These are phyloP conservation scores for Aulostomus chinensis DNA, from an alignment of 2,797 vertebrate genomes.

Conservation along the genomic window DNA sequence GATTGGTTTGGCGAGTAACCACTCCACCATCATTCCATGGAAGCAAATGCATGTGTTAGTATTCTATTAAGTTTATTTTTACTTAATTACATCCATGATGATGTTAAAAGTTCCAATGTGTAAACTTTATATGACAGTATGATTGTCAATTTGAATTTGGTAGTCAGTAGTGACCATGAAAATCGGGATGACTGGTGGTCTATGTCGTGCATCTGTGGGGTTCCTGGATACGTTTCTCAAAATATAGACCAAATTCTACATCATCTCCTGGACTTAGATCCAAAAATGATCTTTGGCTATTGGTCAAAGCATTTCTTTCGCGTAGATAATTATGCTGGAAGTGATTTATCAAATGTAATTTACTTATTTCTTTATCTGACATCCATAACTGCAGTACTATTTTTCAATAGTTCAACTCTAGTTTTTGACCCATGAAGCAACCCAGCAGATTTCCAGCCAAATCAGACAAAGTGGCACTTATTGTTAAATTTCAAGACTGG, in stretches of 20 bases:
- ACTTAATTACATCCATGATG: too few species aligned
- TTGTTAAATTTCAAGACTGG: slow-evolving; percentile 1
- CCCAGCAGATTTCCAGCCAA: slow-evolving; percentile 18
- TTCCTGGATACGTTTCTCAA: slow-evolving; percentile 9
- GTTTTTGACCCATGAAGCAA: slow-evolving; percentile 1
- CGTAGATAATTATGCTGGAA: slow-evolving; percentile 20
- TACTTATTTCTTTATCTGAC: slow-evolving; percentile 7
- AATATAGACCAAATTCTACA: slow-evolving; percentile 17
- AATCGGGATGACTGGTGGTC: slow-evolving; percentile 2
- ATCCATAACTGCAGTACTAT: background rate
- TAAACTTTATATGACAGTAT: background rate
- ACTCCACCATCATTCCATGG: too few species aligned
- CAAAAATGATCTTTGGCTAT: slow-evolving; percentile 19
- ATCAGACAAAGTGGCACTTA: slow-evolving; percentile 16
- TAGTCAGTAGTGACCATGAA: slow-evolving; percentile 4
- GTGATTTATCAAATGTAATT: slow-evolving; percentile 22
- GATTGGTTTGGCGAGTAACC: too few species aligned
- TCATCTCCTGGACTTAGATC: background rate
- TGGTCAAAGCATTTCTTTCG: slow-evolving; percentile 2
- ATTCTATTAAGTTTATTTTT: too few species aligned
- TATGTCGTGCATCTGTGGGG: background rate
- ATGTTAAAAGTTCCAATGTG: too few species aligned
- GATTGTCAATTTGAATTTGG: background rate
- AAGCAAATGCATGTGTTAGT: too few species aligned
- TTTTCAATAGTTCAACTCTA: background rate